phyloP scores from a whole-genome alignment of 2,888 invertebrate species.

The Morpho helenor region DNA sequence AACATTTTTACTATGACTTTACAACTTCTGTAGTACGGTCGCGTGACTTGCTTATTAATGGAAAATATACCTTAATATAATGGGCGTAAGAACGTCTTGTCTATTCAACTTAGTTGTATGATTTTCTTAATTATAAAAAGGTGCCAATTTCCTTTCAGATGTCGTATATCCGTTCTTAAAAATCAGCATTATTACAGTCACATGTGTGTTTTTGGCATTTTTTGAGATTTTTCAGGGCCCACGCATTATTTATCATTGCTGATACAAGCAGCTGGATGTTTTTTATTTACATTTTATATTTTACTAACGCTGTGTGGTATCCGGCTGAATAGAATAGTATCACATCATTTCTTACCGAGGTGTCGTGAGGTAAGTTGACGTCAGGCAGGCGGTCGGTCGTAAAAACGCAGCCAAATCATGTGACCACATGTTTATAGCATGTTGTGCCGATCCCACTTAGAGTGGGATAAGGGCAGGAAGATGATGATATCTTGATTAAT shows the following conservation, averaged over 20 bases:
- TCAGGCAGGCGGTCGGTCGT: too few species aligned
- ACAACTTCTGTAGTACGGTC: slow-evolving; percentile 9
- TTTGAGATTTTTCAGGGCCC: slow-evolving; percentile 50
- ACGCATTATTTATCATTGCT: slow-evolving; percentile 59
- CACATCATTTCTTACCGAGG: too few species aligned
- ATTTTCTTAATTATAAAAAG: slow-evolving; percentile 51
- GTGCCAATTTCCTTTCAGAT: slow-evolving; percentile 74
- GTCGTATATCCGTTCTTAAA: slow-evolving; percentile 69
- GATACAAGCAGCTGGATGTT: slow-evolving; percentile 58
- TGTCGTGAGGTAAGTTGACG: too few species aligned
- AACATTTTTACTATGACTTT: slow-evolving; percentile 28
- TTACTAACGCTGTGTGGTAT: background rate
- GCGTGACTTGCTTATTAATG: background rate
- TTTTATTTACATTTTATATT: slow-evolving; percentile 21
- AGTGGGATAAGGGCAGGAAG: too few species aligned
- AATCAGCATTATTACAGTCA: slow-evolving; percentile 73
- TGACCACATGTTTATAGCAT: too few species aligned
- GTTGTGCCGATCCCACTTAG: too few species aligned
- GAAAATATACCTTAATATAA: slow-evolving; percentile 30
- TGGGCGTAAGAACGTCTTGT: slow-evolving; percentile 25
- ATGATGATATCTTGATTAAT: too few species aligned
- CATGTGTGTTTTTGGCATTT: slow-evolving; percentile 62
- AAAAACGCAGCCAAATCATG: too few species aligned
- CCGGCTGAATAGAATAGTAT: too few species aligned
- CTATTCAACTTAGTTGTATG: slow-evolving; percentile 10